A percentile compares a stretch with the other conserved stretches of the same genome.
These are phyloP conservation scores for Gulo gulo DNA, from an alignment of 2,113 vertebrate species.

Conservation along the genomic window DNA sequence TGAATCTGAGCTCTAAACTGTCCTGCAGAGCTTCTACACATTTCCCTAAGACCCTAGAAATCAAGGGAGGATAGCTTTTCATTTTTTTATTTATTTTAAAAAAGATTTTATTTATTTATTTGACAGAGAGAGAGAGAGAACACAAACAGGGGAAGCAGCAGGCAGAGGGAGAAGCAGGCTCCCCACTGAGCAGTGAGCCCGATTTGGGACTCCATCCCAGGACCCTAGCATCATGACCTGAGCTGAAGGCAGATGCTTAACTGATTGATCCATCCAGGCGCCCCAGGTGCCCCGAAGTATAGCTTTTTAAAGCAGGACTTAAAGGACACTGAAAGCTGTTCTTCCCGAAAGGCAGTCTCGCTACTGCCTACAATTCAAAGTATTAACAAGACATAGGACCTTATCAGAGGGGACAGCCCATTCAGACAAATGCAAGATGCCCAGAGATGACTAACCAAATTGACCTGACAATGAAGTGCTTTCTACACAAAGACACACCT, in stretches of 20 bases:
- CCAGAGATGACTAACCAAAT: not conserved
- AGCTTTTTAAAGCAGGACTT: not conserved
- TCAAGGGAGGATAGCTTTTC: not conserved
- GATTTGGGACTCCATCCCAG: too few species aligned
- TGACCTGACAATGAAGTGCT: not conserved
- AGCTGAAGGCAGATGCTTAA: too few species aligned
- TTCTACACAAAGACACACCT: not conserved
- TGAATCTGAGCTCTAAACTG: not conserved
- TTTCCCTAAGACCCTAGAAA: not conserved
- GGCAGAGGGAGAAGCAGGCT: too few species aligned
- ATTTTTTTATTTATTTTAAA: not conserved
- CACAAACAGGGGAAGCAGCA: too few species aligned
- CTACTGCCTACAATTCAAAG: not conserved
- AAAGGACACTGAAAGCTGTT: not conserved
- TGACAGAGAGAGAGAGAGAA: too few species aligned
- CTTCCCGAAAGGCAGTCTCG: not conserved
- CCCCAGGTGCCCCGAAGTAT: not conserved
- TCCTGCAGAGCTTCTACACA: not conserved
- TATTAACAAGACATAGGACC: not conserved
- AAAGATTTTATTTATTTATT: too few species aligned
- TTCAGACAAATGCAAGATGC: not conserved
- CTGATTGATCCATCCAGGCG: too few species aligned
- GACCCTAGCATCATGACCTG: too few species aligned
- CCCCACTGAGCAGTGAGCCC: too few species aligned
- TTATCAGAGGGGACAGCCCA: not conserved